Evolutionary conservation across 2,888 invertebrate genomes (phyloP).

Genomic region (Spisula solida): DNA sequence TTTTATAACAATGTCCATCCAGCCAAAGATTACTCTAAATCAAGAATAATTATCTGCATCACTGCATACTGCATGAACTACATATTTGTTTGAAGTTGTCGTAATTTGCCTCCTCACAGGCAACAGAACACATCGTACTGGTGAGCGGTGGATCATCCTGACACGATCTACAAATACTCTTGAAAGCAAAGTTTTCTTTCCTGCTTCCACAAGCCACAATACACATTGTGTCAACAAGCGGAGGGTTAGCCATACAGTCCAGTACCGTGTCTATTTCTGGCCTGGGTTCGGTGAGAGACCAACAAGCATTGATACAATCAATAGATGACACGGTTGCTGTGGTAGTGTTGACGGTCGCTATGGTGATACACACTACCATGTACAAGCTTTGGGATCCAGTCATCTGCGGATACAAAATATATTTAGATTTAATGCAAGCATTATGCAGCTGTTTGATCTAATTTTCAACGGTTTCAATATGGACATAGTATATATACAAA

Average conservation of each 20-base stretch:
- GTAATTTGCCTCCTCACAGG: constrained; percentile 29
- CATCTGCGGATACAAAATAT: neutral
- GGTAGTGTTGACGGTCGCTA: neutral
- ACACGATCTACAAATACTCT: constrained; percentile 49
- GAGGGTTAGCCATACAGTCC: constrained; percentile 48
- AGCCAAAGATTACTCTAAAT: no score
- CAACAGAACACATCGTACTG: constrained; percentile 33
- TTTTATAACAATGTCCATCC: no score
- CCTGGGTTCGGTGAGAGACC: neutral
- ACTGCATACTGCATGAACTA: neutral
- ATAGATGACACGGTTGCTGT: constrained; percentile 14
- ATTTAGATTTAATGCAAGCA: no score
- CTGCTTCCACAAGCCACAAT: constrained; percentile 42
- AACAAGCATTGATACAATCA: constrained; percentile 49
- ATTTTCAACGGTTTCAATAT: no score
- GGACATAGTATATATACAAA: no score
- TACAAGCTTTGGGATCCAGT: neutral
- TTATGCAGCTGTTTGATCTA: no score
- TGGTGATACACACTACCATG: neutral
- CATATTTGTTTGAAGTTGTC: constrained; percentile 34
- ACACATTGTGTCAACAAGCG: constrained; percentile 50
- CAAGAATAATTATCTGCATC: no score
- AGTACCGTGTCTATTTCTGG: constrained; percentile 23
- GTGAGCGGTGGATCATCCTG: constrained; percentile 37
- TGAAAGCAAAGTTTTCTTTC: constrained; percentile 38